Percentiles rank a stretch among this genome's conserved stretches.
phyloP scores from a whole-genome alignment of 2,113 vertebrate species.

The Bolborhynchus lineola region DNA sequence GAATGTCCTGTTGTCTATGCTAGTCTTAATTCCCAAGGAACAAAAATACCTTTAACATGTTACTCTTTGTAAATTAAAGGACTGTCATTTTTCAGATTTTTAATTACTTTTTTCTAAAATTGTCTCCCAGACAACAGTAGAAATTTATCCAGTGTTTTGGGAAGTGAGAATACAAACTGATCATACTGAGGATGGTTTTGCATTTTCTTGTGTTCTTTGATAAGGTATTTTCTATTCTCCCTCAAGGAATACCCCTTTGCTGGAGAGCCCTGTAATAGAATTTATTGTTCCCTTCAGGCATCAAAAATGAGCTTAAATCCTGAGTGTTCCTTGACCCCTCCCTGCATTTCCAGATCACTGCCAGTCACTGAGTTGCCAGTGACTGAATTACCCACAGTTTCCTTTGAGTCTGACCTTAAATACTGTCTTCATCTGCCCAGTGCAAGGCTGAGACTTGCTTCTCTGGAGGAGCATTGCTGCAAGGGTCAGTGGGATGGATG shows the following conservation, averaged over 20 bases:
- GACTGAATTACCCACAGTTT: rapidly evolving
- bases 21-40: neutral
- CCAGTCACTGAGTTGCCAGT: neutral
- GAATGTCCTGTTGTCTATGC: neutral
- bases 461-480: neutral
- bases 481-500: rapidly evolving
- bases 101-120: neutral
- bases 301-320: neutral
- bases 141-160: neutral
- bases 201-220: neutral
- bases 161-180: neutral
- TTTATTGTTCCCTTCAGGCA: neutral
- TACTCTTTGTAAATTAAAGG: neutral
- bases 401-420: neutral
- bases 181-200: neutral
- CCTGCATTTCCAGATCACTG: neutral
- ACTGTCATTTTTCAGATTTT: neutral
- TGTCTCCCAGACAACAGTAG: neutral
- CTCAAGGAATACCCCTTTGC: neutral
- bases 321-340: neutral
- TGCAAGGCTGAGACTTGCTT: neutral
- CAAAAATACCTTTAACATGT: neutral
- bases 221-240: neutral
- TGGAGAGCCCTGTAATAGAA: neutral
- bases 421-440: rapidly evolving